Base-by-base conservation (phyloP, 2,797 vertebrate species). In the Semotilus atromaculatus region DNA sequence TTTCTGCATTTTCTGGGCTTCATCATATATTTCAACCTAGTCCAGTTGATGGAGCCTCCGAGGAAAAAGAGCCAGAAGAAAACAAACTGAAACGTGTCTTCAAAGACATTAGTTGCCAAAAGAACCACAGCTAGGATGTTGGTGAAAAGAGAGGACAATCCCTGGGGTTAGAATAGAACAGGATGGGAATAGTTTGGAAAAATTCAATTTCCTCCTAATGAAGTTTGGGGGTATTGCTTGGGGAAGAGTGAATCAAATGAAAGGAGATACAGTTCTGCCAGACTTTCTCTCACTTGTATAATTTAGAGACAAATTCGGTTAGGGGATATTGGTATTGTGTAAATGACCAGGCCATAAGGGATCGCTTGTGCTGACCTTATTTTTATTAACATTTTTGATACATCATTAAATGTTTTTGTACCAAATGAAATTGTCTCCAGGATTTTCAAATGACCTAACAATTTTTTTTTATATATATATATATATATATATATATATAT, bases 1-100 rank as follows among this genome's bases (percentile, higher is more conserved):
- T 99, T 96, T 86, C 66, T 95, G 29, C 96, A 98, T 71, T 98
- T 99, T 82, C 55, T 98, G 29, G 92, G 96, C 4, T 95, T 95
- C 79, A 90, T 96, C 84, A 0, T 95, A 0, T 97, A 99, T 88
- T 99, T 99, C 83, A 97, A 96, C 67, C 5, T 96, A 0, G 80
- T 99, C 73, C 94, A 97, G 81, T 93, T 98, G 85, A 97, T 94
- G 82, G 93, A 95, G 74, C 91, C 93, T 2, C 91, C 86, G 68
- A 92, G 85, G 48, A 95, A 84, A 83, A 95, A 91, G 91, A 93
- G 81, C 86, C 96, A 95, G 89, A 97, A 97, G 94, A 99, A 99
- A 94, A 92, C 21, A 55, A 92, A 93, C 87, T 96, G 87, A 95
- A 67, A 55, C 48, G 26, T 67, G 60, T 21, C 53, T 74, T 85